Evolutionary conservation across 1,140 invertebrate genomes (phyloP).

Genomic region (Theocolax elegans): DNA sequence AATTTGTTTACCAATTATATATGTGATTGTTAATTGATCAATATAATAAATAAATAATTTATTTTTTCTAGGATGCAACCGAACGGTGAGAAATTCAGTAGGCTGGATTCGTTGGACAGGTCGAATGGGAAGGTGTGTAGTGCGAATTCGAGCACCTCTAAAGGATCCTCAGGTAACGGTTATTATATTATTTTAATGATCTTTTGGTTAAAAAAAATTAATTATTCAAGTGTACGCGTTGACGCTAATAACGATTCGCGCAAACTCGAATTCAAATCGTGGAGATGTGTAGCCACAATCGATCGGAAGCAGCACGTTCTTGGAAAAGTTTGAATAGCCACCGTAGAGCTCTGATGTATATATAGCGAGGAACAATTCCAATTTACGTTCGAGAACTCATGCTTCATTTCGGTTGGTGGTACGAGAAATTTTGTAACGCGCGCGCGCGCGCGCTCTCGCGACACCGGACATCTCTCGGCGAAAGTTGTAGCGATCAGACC

Average conservation of each 20-base stretch:
- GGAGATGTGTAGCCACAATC: not conserved
- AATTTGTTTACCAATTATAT: too few species aligned
- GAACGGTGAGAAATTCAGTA: slow-evolving; percentile 58
- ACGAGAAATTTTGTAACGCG: slow-evolving; percentile 31
- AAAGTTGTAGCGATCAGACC: slow-evolving; percentile 1
- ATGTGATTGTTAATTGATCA: too few species aligned
- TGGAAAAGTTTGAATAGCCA: slow-evolving; percentile 9
- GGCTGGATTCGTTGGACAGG: slow-evolving; percentile 63
- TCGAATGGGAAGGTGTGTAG: slow-evolving; percentile 58
- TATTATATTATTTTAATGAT: not conserved
- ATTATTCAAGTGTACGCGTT: too few species aligned
- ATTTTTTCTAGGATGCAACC: slow-evolving; percentile 57
- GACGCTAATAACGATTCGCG: slow-evolving; percentile 12
- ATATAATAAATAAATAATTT: too few species aligned
- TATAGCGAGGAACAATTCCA: slow-evolving; percentile 33
- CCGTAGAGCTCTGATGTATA: not conserved
- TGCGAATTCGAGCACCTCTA: slow-evolving; percentile 54
- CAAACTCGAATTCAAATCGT: not conserved
- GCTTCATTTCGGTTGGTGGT: not conserved
- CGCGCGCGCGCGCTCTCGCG: too few species aligned
- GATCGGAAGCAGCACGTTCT: slow-evolving; percentile 38
- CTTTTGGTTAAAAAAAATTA: too few species aligned
- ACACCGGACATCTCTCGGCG: not conserved
- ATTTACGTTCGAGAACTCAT: slow-evolving; percentile 28
- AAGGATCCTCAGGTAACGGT: slow-evolving; percentile 56